Evolutionary conservation across 1,140 invertebrate species (phyloP), one percentile per base, ranked within the genome.

Genomic region (Hormaphis cornu): DNA sequence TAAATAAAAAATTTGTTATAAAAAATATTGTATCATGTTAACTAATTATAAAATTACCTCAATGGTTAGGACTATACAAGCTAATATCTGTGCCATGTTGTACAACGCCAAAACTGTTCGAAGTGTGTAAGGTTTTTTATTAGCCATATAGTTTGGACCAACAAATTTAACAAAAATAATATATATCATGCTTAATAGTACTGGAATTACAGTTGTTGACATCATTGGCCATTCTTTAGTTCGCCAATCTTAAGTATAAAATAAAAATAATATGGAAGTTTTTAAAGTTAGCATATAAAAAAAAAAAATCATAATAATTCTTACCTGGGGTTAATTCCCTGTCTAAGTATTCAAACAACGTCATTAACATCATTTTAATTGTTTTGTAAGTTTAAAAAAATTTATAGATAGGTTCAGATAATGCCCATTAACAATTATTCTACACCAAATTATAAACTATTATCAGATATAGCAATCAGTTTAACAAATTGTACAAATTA

Each of bases 121-220:
- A 16, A 74, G 63, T 2, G 70, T 70, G 52, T 70, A 74, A 22
- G 73, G 69, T 37, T 73, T 73, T 61, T 81, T 73, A 70, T 81
- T 75, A 66, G 79, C 77, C 83, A 85, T 85, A 24, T 78, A 76
- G 59, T 80, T 81, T 10, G 90, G 90, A 1, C 90, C 90, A 83
- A 87, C 85, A 52, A 83, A 85, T 18, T 86, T 76, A 1, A 91
- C 83, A 69, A 87, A 82, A 52, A 84, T 79, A 46, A 90, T 77
- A 73, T 91, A 91, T 12, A 83, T 76, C n/a, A 79, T 74, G 69
- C 89, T 77, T n/a, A 91, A 79, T 2, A 74, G 72, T 5, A 84
- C 7, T 0, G 80, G 78, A 4, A 80, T 80, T 75, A 80, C 83
- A 20, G 85, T 84, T 1, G 83, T 81, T 14, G 77, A 72, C 74